These are phyloP conservation scores for Macheiramphus alcinus DNA, from an alignment of 2,113 vertebrate genomes.

Conservation along the genomic window DNA sequence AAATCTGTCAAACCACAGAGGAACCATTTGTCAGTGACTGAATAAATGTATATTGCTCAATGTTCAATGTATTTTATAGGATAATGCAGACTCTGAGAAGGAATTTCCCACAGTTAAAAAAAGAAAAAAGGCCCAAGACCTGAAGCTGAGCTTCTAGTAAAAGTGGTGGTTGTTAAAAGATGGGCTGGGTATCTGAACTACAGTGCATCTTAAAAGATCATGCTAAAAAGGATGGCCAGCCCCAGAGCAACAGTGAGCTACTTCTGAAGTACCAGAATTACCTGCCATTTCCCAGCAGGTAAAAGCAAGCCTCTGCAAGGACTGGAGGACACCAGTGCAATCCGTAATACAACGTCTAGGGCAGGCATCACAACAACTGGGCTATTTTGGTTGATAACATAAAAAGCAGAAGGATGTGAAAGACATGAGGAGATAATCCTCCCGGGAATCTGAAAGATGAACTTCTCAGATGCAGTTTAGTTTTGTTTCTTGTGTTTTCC, in stretches of 20 bases:
- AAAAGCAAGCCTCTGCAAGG: not conserved
- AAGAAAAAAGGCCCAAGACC: not conserved
- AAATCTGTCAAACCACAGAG: not conserved
- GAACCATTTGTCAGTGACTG: not conserved
- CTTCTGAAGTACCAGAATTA: not conserved
- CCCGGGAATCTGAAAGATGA: not conserved
- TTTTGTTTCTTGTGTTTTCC: not conserved
- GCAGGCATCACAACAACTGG: not conserved
- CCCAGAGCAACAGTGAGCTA: not conserved
- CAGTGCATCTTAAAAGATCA: not conserved
- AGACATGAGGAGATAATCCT: not conserved
- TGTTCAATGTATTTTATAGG: not conserved
- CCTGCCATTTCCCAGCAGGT: not conserved
- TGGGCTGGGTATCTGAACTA: not conserved
- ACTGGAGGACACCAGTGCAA: not conserved
- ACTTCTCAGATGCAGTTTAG: not conserved
- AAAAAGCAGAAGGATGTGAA: not conserved
- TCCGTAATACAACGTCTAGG: not conserved
- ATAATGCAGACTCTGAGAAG: not conserved
- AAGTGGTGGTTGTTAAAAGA: not conserved
- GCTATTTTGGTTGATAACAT: not conserved
- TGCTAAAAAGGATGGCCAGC: not conserved
- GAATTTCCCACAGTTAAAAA: not conserved
- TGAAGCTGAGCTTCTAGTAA: not conserved
- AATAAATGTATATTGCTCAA: not conserved